Percentiles rank a stretch among this genome's conserved stretches.
phyloP scores from a whole-genome alignment of 92 coral and sea anemone genomes.

The Siderastrea radians region DNA sequence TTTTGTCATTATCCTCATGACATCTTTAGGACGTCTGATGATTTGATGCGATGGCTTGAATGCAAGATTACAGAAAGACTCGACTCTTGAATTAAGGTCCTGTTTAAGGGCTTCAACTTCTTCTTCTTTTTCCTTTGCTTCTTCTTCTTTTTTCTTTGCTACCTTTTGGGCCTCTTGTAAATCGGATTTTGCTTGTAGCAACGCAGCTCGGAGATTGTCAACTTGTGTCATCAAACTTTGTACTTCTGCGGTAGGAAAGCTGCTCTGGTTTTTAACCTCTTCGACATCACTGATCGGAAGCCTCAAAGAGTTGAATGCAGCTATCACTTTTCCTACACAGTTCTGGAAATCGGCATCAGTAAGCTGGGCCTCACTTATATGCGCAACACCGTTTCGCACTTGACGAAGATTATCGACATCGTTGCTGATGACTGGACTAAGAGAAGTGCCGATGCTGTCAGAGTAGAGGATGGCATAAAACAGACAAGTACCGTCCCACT shows the following conservation, averaged over 20 bases:
- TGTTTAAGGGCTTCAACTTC: not conserved
- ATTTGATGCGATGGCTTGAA: slow-evolving; percentile 35
- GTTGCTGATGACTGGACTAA: not conserved
- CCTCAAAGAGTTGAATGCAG: too few species aligned
- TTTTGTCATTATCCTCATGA: slow-evolving; percentile 5
- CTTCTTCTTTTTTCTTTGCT: not conserved
- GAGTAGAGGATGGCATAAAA: slow-evolving; percentile 7
- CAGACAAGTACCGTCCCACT: slow-evolving; percentile 1
- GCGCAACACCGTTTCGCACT: not conserved
- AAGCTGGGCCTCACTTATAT: not conserved
- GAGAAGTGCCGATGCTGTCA: not conserved
- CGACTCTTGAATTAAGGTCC: not conserved
- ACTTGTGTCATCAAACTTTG: not conserved
- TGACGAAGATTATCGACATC: not conserved
- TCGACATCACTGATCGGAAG: too few species aligned
- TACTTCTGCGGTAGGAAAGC: not conserved
- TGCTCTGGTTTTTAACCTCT: too few species aligned
- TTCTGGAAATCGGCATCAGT: slow-evolving; percentile 5
- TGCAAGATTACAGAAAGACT: slow-evolving; percentile 36
- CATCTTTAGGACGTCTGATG: slow-evolving; percentile 26
- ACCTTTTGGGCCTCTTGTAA: not conserved
- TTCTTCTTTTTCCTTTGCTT: not conserved
- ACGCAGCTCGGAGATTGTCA: not conserved
- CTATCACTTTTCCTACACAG: not conserved
- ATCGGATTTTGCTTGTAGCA: not conserved